These are phyloP conservation scores for Polyodon spathula DNA, from an alignment of 2,113 vertebrate genomes.

Conservation along the genomic window DNA sequence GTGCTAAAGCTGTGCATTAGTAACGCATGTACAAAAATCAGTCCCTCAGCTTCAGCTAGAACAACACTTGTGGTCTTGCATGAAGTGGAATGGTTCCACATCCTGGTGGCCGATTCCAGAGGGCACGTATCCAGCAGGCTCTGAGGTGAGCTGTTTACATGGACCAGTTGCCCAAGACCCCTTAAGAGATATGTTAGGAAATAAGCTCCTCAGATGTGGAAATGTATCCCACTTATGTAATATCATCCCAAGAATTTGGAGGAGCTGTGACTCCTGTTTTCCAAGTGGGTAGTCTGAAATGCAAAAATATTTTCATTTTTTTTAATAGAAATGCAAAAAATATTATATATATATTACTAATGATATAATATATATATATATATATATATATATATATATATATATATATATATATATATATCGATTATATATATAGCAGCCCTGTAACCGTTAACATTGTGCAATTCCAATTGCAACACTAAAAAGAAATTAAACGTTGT, in stretches of 20 bases:
- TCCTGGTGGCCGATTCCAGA: constrained; percentile 72
- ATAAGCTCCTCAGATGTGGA: constrained; percentile 36
- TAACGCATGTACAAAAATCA: neutral
- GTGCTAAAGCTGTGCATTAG: neutral
- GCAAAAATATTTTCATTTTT: constrained; percentile 52
- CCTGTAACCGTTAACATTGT: too few relatives aligned
- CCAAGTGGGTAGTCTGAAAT: constrained; percentile 36
- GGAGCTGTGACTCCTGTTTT: constrained; percentile 14
- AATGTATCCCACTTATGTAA: constrained; percentile 34
- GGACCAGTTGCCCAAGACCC: constrained; percentile 31
- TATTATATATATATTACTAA: too few relatives aligned
- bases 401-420: too few relatives aligned
- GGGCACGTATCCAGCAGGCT: constrained; percentile 47
- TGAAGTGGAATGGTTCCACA: constrained; percentile 75
- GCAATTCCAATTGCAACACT: too few relatives aligned
- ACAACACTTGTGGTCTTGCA: constrained; percentile 73
- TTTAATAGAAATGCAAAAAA: constrained; percentile 57
- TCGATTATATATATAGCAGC: too few relatives aligned
- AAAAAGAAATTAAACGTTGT: too few relatives aligned
- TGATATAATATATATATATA: too few relatives aligned
- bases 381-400: too few relatives aligned
- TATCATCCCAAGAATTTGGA: constrained; percentile 12
- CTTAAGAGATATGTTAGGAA: constrained; percentile 31
- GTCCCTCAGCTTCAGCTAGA: constrained; percentile 51
- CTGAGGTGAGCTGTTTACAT: constrained; percentile 45